These are phyloP conservation scores for Troides aeacus DNA, from an alignment of 2,888 invertebrate species.

Conservation along the genomic window DNA sequence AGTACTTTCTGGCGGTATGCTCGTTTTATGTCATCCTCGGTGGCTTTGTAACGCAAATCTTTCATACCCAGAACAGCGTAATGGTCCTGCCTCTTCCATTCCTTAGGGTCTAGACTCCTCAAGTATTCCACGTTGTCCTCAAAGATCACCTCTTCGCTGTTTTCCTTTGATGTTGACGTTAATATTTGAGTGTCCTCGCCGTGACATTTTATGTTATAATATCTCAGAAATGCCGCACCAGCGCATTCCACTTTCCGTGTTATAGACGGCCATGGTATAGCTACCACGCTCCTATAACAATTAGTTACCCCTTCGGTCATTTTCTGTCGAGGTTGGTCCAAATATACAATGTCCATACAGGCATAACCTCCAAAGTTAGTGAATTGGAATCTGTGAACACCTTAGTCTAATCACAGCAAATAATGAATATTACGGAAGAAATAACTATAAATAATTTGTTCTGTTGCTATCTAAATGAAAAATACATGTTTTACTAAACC, in stretches of 20 bases:
- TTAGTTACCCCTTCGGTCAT: constrained; percentile 65
- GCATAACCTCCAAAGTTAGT: constrained; percentile 68
- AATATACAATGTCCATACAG: constrained; percentile 59
- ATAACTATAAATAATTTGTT: constrained; percentile 36
- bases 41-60: constrained; percentile 89
- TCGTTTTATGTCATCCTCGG: constrained; percentile 95
- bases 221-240: constrained; percentile 73
- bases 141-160: constrained; percentile 67
- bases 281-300: constrained; percentile 54
- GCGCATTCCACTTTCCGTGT: constrained; percentile 75
- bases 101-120: constrained; percentile 94
- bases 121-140: constrained; percentile 90
- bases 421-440: constrained; percentile 14
- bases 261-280: constrained; percentile 57
- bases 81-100: constrained; percentile 99
- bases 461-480: constrained; percentile 25
- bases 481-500: constrained; percentile 42
- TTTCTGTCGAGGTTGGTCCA: constrained; percentile 53
- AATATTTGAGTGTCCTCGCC: constrained; percentile 69
- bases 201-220: constrained; percentile 73
- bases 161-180: constrained; percentile 65
- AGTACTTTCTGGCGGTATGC: constrained; percentile 90
- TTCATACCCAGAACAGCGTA: constrained; percentile 96
- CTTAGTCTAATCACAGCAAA: constrained; percentile 8
- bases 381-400: constrained; percentile 22